phyloP scores from a whole-genome alignment of 1,140 invertebrate species.

The Bombus turneri region DNA sequence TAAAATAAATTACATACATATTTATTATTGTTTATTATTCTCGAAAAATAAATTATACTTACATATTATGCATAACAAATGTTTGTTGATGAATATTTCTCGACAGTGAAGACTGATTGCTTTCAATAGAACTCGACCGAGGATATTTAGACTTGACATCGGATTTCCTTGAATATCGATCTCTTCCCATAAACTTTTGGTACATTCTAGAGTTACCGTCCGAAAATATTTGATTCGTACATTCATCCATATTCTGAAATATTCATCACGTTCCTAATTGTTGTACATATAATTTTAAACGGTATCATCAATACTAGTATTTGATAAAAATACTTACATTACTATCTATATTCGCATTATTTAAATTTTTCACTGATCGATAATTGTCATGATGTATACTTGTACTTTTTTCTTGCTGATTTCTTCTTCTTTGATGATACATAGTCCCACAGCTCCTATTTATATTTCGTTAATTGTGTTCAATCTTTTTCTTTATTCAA shows the following conservation, averaged over 20 bases:
- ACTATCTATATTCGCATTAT: constrained; percentile 29
- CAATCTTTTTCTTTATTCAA: neutral
- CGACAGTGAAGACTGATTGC: constrained; percentile 27
- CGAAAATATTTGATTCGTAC: neutral
- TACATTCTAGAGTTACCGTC: constrained; percentile 10
- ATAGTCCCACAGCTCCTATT: constrained; percentile 42
- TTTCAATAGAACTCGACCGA: constrained; percentile 6
- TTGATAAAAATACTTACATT: constrained; percentile 23
- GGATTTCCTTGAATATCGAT: constrained; percentile 17
- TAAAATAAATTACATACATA: neutral
- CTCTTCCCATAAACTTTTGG: constrained; percentile 37
- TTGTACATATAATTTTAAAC: neutral
- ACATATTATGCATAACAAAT: constrained; percentile 53
- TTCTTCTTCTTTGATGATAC: constrained; percentile 50
- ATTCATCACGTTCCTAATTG: neutral
- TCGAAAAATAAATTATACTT: neutral
- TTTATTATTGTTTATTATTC: neutral
- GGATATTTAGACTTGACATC: constrained; percentile 14
- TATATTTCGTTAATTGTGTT: neutral
- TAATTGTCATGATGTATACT: constrained; percentile 23
- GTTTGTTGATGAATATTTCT: constrained; percentile 52
- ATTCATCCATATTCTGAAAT: constrained; percentile 19
- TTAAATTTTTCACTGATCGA: constrained; percentile 14
- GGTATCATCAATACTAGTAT: neutral
- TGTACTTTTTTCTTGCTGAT: constrained; percentile 46